Percentiles rank a stretch among this genome's conserved stretches.
Evolutionary conservation across 2,113 vertebrate species (phyloP).

Genomic region (Aphyosemion australe): DNA sequence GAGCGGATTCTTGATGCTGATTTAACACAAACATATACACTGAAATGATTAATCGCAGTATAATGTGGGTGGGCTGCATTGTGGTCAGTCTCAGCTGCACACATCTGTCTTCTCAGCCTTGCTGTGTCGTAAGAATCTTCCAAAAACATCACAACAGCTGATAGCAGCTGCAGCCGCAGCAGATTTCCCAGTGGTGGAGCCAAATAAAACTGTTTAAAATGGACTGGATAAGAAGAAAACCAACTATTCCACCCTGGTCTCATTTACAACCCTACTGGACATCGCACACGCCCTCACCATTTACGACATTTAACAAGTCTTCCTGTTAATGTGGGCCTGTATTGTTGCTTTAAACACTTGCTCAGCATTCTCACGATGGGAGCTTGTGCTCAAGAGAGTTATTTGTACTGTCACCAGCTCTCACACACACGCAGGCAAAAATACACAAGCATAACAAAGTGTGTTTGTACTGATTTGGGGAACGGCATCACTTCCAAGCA

Average conservation of each 20-base stretch:
- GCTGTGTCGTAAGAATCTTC: slow-evolving; percentile 48
- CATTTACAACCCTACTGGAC: not conserved
- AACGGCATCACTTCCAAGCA: slow-evolving; percentile 72
- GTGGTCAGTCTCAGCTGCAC: slow-evolving; percentile 60
- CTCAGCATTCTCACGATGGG: slow-evolving; percentile 48
- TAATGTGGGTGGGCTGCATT: slow-evolving; percentile 62
- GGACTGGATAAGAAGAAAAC: slow-evolving; percentile 5
- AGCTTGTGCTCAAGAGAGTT: slow-evolving; percentile 40
- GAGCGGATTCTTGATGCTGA: not conserved
- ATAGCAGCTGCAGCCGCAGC: slow-evolving; percentile 40
- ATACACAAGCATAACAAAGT: slow-evolving; percentile 47
- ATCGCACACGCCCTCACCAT: not conserved
- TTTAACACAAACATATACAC: slow-evolving; percentile 11
- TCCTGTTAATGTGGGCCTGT: slow-evolving; percentile 29
- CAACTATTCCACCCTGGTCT: slow-evolving; percentile 4
- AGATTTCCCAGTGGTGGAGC: slow-evolving; percentile 29
- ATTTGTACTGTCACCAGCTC: slow-evolving; percentile 62
- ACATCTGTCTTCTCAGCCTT: slow-evolving; percentile 54
- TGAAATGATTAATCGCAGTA: slow-evolving; percentile 32
- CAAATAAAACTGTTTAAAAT: slow-evolving; percentile 52
- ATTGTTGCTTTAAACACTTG: slow-evolving; percentile 39
- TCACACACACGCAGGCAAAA: slow-evolving; percentile 17
- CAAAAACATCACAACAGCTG: slow-evolving; percentile 58
- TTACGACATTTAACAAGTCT: slow-evolving; percentile 13
- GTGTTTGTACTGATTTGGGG: slow-evolving; percentile 64